phyloP scores from a whole-genome alignment of 37 sponge, comb jelly and placozoan genomes.

The Chondrosia reniformis region DNA sequence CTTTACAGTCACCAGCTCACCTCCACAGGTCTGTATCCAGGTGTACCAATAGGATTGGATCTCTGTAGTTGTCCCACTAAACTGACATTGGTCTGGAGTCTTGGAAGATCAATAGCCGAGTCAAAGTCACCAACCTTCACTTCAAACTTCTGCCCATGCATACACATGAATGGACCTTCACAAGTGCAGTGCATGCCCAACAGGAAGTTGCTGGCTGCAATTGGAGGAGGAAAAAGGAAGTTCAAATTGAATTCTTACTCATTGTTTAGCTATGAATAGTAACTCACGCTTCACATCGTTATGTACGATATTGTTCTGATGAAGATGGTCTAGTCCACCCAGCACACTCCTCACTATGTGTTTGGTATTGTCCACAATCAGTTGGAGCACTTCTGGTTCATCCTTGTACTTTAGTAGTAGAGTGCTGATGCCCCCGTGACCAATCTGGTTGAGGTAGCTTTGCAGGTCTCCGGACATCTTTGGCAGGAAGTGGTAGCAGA shows the following conservation, averaged over 20 bases:
- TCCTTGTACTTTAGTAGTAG: conserved; percentile 13
- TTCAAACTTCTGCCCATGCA: neutral
- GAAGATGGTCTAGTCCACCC: conserved; percentile 22
- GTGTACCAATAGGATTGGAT: conserved; percentile 7
- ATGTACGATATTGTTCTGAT: conserved; percentile 21
- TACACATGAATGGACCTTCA: conserved; percentile 3
- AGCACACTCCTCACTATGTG: conserved; percentile 21
- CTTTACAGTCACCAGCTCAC: neutral
- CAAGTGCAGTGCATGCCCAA: neutral
- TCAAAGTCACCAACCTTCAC: conserved; percentile 43
- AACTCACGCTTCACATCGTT: conserved; percentile 43
- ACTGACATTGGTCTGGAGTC: neutral
- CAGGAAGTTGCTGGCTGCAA: neutral
- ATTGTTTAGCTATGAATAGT: conserved; percentile 37
- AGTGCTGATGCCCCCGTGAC: conserved; percentile 11
- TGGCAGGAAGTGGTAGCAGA: conserved; percentile 51
- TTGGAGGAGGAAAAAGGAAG: neutral
- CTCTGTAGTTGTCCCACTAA: neutral
- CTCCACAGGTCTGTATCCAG: conserved; percentile 16
- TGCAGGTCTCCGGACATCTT: conserved; percentile 19
- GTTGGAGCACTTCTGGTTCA: conserved; percentile 11
- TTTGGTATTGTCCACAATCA: conserved; percentile 24
- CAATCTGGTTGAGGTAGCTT: conserved; percentile 8
- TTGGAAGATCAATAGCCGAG: conserved; percentile 16
- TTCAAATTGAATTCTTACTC: neutral